These are phyloP conservation scores for Hassar affinis DNA, from an alignment of 2,113 vertebrate genomes.

Conservation along the genomic window DNA sequence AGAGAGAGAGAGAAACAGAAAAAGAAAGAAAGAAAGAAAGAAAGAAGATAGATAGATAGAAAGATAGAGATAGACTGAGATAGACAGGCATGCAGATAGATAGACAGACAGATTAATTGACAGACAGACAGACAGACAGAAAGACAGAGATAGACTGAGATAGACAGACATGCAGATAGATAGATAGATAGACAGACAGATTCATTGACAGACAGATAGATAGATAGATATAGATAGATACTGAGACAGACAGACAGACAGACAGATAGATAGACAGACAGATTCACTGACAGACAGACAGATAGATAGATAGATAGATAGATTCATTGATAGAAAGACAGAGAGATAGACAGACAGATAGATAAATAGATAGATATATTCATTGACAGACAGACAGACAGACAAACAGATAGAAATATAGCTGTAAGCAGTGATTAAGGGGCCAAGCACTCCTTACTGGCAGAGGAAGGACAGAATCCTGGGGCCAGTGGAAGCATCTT, in stretches of 20 bases:
- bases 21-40: not conserved
- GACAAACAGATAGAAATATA: not conserved
- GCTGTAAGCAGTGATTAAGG: not conserved
- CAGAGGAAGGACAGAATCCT: not conserved
- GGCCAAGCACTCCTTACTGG: not conserved
- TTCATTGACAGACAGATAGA: too few relatives aligned
- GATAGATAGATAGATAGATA: too few relatives aligned
- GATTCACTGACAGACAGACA: too few relatives aligned
- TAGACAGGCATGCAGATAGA: accelerated
- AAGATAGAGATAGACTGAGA: not conserved
- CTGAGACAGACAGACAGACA: too few relatives aligned
- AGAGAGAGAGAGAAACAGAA: not conserved
- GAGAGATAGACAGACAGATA: not conserved
- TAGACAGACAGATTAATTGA: not conserved
- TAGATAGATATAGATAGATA: too few relatives aligned
- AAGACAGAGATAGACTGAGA: not conserved
- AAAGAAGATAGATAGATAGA: not conserved
- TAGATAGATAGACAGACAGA: too few relatives aligned
- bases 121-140: not conserved
- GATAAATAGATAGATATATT: not conserved
- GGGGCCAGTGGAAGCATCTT: not conserved
- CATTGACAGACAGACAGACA: not conserved
- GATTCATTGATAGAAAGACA: too few relatives aligned
- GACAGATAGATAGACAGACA: too few relatives aligned
- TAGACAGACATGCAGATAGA: too few relatives aligned